Evolutionary conservation across 2,888 invertebrate species (phyloP).

Genomic region (Tortrix viridana): DNA sequence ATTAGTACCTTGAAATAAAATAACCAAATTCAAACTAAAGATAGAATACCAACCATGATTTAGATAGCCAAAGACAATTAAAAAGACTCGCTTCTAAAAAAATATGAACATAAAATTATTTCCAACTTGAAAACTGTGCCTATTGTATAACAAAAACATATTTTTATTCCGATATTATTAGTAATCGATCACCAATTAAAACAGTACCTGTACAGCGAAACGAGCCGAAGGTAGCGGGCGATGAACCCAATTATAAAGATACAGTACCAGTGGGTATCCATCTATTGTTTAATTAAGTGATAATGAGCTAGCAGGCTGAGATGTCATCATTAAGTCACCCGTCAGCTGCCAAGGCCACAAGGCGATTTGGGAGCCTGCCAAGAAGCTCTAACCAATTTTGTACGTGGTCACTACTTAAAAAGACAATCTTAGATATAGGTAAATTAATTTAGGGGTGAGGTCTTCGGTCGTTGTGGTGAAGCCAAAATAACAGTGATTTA

Average conservation of each 20-base stretch:
- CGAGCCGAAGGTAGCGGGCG: slow-evolving; percentile 1
- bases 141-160: no score
- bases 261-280: slow-evolving; percentile 10
- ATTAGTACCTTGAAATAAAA: no score
- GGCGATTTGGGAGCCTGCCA: slow-evolving; percentile 62
- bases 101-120: no score
- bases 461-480: no score
- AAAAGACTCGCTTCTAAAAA: no score
- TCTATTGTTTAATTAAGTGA: slow-evolving; percentile 51
- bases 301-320: slow-evolving; percentile 51
- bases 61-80: no score
- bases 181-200: slow-evolving; percentile 11
- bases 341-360: slow-evolving; percentile 58
- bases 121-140: no score
- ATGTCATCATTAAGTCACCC: slow-evolving; percentile 53
- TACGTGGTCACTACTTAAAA: slow-evolving; percentile 24
- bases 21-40: no score
- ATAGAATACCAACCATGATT: no score
- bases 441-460: neutral
- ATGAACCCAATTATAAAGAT: slow-evolving; percentile 30
- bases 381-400: slow-evolving; percentile 25
- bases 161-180: no score
- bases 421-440: slow-evolving; percentile 25
- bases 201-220: neutral
- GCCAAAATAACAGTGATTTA: no score